Conservation (phyloP, 2,888 invertebrate genomes). For the Clostera curtula region DNA sequence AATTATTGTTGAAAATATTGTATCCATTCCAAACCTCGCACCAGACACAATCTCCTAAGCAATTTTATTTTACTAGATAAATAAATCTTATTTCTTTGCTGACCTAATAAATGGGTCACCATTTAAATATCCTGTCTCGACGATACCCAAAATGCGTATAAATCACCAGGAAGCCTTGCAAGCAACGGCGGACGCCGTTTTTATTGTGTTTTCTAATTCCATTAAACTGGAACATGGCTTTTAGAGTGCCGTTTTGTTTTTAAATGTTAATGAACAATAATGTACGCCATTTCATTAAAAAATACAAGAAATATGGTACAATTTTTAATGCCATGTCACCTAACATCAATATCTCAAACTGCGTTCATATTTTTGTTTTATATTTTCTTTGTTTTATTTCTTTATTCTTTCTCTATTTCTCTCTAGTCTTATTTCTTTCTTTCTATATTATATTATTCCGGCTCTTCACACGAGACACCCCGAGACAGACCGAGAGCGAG, state of each 20-base stretch:
- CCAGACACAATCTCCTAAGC: neutral
- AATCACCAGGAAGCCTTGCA: constrained; percentile 42
- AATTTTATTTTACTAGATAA: constrained; percentile 8
- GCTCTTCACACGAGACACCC: no score
- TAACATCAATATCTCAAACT: no score
- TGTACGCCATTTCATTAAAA: no score
- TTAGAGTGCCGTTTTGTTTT: constrained; percentile 11
- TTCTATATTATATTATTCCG: no score
- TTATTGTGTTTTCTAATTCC: constrained; percentile 33
- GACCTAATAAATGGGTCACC: constrained; percentile 37
- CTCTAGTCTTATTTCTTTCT: neutral
- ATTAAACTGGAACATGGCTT: constrained; percentile 20
- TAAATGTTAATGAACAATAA: constrained; percentile 16
- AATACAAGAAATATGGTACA: no score
- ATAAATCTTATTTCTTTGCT: constrained; percentile 25
- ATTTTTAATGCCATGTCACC: no score
- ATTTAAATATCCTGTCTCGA: constrained; percentile 33
- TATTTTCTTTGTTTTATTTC: no score
- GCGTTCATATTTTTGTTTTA: constrained; percentile 11
- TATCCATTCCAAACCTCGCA: neutral
- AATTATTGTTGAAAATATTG: neutral
- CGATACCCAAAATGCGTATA: constrained; percentile 43
- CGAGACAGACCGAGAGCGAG: no score
- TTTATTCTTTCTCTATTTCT: no score
- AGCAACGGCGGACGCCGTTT: constrained; percentile 29